phyloP scores from a whole-genome alignment of 2,888 invertebrate species.

The Andrena camellia region DNA sequence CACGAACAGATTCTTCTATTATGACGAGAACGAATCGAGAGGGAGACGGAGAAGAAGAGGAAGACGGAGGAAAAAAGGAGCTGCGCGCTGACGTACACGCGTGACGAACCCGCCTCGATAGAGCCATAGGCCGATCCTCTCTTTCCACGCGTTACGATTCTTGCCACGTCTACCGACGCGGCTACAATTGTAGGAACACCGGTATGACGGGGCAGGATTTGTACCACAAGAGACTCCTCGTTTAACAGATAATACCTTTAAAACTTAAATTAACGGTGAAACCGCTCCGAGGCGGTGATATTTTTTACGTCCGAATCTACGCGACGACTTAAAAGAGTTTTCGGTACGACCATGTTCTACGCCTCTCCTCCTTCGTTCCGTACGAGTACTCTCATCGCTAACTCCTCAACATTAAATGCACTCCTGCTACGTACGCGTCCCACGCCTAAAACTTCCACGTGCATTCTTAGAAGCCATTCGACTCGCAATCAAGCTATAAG shows the following conservation, averaged over 20 bases:
- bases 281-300: too few relatives aligned
- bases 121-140: constrained; percentile 34
- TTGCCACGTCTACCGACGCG: background rate
- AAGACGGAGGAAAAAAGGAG: constrained; percentile 41
- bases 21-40: constrained; percentile 39
- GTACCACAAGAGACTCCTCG: background rate
- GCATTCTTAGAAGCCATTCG: background rate
- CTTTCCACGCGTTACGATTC: background rate
- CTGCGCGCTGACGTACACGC: constrained; percentile 57
- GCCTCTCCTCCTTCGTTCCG: too few relatives aligned
- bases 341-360: too few relatives aligned
- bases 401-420: too few relatives aligned
- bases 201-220: background rate
- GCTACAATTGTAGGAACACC: background rate
- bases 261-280: too few relatives aligned
- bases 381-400: too few relatives aligned
- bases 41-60: constrained; percentile 23
- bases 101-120: constrained; percentile 65
- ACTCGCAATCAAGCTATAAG: background rate
- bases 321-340: too few relatives aligned
- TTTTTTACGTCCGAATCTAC: too few relatives aligned
- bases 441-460: background rate
- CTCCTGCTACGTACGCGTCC: background rate
- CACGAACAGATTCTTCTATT: constrained; percentile 68
- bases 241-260: too few relatives aligned